Evolutionary conservation across 2,888 invertebrate genomes (phyloP).

Genomic region (Heterodera filipjevi): DNA sequence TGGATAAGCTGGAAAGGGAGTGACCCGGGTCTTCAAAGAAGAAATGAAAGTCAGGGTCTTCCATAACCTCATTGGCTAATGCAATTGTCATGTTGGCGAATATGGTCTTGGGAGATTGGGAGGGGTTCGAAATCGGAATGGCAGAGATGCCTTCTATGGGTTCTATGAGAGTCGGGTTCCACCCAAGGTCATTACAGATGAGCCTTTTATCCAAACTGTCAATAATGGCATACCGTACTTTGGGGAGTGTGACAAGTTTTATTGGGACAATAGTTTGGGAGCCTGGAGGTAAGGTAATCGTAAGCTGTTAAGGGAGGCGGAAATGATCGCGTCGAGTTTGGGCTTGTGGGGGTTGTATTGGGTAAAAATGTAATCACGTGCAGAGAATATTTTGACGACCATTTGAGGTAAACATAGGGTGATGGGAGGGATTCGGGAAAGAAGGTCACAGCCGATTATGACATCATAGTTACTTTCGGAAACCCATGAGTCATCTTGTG

Average conservation of each 20-base stretch:
- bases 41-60: conserved; percentile 8
- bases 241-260: background rate
- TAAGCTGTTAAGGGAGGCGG: background rate
- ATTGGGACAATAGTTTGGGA: background rate
- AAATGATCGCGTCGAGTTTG: background rate
- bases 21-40: background rate
- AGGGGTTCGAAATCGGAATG: conserved; percentile 1
- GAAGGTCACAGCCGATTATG: too few relatives aligned
- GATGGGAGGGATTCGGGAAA: too few relatives aligned
- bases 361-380: background rate
- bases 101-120: background rate
- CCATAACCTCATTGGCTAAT: background rate
- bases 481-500: too few relatives aligned
- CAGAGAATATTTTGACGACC: too few relatives aligned
- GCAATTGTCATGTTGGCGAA: conserved; percentile 14
- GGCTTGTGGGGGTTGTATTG: background rate
- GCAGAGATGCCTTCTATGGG: background rate
- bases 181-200: background rate
- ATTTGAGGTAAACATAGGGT: too few relatives aligned
- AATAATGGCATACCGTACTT: background rate
- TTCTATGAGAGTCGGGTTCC: background rate
- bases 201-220: background rate
- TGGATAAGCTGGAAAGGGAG: background rate
- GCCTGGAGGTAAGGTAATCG: conserved; percentile 2
- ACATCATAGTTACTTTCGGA: too few relatives aligned